phyloP scores from a whole-genome alignment of 2,113 vertebrate species.

The Mellivora capensis region DNA sequence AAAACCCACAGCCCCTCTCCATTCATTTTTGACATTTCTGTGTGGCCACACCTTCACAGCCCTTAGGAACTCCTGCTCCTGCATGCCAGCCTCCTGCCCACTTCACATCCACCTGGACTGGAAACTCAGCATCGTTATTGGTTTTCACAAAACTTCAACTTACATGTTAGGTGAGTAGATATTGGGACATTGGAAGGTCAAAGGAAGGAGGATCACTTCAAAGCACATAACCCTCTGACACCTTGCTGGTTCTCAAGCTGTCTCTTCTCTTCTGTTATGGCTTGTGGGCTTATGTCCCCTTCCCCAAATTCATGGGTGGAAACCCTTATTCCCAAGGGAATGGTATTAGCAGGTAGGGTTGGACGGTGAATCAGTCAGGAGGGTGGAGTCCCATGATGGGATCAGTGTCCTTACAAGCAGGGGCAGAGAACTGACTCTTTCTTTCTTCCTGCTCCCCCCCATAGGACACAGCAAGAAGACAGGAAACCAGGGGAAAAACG shows the following conservation, averaged over 20 bases:
- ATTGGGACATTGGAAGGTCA: neutral
- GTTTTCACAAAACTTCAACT: neutral
- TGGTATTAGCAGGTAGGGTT: too few species aligned
- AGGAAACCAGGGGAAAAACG: neutral
- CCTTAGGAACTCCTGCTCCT: neutral
- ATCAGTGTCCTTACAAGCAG: neutral
- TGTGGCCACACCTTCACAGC: rapidly evolving
- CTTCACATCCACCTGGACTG: neutral
- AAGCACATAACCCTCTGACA: neutral
- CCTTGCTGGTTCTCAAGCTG: neutral
- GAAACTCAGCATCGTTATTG: neutral
- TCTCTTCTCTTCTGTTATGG: neutral
- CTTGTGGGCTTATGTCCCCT: neutral
- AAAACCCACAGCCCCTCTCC: neutral
- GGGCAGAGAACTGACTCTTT: neutral
- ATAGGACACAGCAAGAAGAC: neutral
- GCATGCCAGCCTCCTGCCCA: neutral
- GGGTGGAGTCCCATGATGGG: neutral
- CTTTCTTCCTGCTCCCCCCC: neutral
- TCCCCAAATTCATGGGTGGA: neutral
- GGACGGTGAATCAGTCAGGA: neutral
- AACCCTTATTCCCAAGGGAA: neutral
- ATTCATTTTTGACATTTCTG: neutral
- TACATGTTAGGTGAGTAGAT: neutral
- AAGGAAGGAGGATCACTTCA: neutral